These are phyloP conservation scores for Tyrophagus putrescentiae DNA, from an alignment of 1,140 invertebrate genomes.

Conservation along the genomic window DNA sequence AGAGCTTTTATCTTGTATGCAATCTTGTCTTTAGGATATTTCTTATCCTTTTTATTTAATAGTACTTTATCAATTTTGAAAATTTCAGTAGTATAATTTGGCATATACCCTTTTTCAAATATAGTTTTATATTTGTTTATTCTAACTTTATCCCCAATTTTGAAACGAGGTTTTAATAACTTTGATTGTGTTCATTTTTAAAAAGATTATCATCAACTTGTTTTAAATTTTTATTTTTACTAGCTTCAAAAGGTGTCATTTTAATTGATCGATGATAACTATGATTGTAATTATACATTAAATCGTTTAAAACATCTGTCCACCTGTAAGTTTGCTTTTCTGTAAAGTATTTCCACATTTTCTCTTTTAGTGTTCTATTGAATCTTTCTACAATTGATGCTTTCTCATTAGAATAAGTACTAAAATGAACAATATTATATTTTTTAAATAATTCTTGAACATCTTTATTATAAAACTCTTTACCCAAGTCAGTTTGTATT, in stretches of 20 bases:
- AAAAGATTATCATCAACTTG: conserved; percentile 17
- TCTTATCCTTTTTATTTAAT: too few relatives aligned
- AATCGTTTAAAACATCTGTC: conserved; percentile 31
- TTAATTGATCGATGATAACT: conserved; percentile 34
- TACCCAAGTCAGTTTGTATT: conserved; percentile 20
- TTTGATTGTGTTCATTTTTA: conserved; percentile 20
- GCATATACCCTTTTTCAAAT: conserved; percentile 24
- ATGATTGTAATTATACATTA: conserved; percentile 35
- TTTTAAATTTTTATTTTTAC: conserved; percentile 29
- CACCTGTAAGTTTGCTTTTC: conserved; percentile 33
- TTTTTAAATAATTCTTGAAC: conserved; percentile 30
- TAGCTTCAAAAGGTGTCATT: conserved; percentile 32
- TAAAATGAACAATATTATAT: conserved; percentile 35
- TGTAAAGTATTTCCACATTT: conserved; percentile 36
- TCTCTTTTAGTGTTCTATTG: conserved; percentile 36
- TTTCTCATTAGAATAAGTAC: conserved; percentile 34
- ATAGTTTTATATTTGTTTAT: conserved; percentile 17
- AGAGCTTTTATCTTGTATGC: conserved; percentile 19
- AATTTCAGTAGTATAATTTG: conserved; percentile 22
- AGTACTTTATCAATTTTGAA: conserved; percentile 17
- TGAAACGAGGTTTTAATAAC: conserved; percentile 26
- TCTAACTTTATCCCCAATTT: conserved; percentile 29
- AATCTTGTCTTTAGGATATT: background rate
- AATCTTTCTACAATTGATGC: conserved; percentile 36
- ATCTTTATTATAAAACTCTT: conserved; percentile 20